These are phyloP conservation scores for Caenorhabditis doughertyi DNA, from an alignment of 2,888 invertebrate species.

Conservation along the genomic window DNA sequence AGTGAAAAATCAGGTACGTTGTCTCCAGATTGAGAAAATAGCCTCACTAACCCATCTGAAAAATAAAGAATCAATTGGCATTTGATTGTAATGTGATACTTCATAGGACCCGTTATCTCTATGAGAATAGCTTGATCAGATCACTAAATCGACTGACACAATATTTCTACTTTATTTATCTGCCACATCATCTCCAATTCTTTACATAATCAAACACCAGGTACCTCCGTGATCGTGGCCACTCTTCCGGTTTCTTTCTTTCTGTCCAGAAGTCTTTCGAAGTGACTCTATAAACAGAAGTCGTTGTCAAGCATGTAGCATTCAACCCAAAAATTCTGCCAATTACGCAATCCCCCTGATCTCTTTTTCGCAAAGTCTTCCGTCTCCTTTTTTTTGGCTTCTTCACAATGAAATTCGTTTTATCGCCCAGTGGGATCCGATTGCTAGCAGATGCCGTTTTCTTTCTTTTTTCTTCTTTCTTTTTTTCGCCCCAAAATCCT, in stretches of 20 bases:
- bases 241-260: constrained; percentile 47
- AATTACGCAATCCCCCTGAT: constrained; percentile 43
- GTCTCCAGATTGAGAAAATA: too few relatives aligned
- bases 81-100: not conserved
- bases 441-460: constrained; percentile 8
- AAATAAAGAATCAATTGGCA: too few relatives aligned
- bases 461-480: not conserved
- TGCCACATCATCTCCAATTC: constrained; percentile 12
- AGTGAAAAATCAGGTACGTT: too few relatives aligned
- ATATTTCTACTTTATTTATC: not conserved
- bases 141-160: not conserved
- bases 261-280: constrained; percentile 38
- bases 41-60: too few relatives aligned
- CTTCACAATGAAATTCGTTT: constrained; percentile 41
- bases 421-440: constrained; percentile 52
- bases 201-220: constrained; percentile 29
- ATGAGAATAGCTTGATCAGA: constrained; percentile 19
- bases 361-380: not conserved
- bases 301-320: constrained; percentile 42
- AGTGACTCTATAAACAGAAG: constrained; percentile 52
- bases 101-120: constrained; percentile 3
- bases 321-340: constrained; percentile 51
- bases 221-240: constrained; percentile 49
- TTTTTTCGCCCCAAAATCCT: constrained; percentile 38
- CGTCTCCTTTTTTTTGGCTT: not conserved